Evolutionary conservation across 2,113 vertebrate species (phyloP).

Genomic region (Nothocercus julius): DNA sequence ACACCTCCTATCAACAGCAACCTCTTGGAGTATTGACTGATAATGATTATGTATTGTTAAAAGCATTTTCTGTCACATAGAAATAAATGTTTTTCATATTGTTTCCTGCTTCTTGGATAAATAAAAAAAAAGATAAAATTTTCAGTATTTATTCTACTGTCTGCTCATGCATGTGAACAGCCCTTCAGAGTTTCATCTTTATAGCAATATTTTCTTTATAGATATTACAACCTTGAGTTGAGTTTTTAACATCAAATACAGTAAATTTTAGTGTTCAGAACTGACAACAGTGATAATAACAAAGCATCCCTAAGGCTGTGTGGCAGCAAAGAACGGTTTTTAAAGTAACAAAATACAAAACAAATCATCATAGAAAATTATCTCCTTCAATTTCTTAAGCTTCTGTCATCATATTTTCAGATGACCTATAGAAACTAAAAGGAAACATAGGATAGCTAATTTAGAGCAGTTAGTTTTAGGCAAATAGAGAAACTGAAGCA

Average conservation of each 20-base stretch:
- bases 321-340: conserved; percentile 20
- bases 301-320: conserved; percentile 47
- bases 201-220: conserved; percentile 57
- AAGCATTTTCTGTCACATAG: conserved; percentile 65
- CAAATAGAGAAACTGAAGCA: not conserved
- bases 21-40: conserved; percentile 63
- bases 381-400: conserved; percentile 26
- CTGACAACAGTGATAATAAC: conserved; percentile 54
- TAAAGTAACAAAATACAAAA: conserved; percentile 39
- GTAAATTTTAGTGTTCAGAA: conserved; percentile 68
- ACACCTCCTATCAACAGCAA: conserved; percentile 53
- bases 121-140: conserved; percentile 73
- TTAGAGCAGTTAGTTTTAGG: not conserved
- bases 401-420: conserved; percentile 1
- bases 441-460: not conserved
- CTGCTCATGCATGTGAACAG: conserved; percentile 45
- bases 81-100: conserved; percentile 74
- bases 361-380: conserved; percentile 17
- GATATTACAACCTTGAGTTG: conserved; percentile 65
- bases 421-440: not conserved
- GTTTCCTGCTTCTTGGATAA: conserved; percentile 67
- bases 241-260: conserved; percentile 65
- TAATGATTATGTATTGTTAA: conserved; percentile 63
- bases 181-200: conserved; percentile 71
- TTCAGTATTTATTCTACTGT: conserved; percentile 71